A percentile compares a stretch with the other conserved stretches of the same genome.
Conservation (phyloP, 2,797 vertebrate genomes). For the Hipposideros larvatus region DNA sequence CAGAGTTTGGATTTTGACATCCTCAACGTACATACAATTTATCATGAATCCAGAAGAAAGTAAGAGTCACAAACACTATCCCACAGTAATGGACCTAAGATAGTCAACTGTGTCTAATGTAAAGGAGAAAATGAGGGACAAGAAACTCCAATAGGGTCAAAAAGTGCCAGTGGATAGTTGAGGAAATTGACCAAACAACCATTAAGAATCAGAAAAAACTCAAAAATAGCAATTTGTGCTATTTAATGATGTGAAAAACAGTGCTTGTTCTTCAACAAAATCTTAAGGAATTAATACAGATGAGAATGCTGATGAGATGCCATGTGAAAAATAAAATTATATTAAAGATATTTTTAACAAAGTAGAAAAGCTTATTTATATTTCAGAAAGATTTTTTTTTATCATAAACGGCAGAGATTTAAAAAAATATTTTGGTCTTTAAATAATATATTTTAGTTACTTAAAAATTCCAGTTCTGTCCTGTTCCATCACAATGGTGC, state of each 20-base stretch:
- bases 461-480: neutral
- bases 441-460: neutral
- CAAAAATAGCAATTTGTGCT: neutral
- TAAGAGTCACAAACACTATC: neutral
- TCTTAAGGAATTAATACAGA: neutral
- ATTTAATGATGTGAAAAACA: conserved; percentile 10
- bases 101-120: neutral
- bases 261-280: neutral
- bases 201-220: neutral
- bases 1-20: neutral
- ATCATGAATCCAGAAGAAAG: neutral
- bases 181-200: neutral
- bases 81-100: neutral
- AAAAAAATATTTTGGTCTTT: neutral
- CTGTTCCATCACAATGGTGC: neutral
- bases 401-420: neutral
- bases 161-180: neutral
- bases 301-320: neutral
- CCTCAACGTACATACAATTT: neutral
- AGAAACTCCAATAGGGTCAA: neutral
- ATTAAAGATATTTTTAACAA: neutral
- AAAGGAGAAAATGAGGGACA: neutral
- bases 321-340: neutral
- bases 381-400: neutral
- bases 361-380: neutral